Conservation (phyloP, 37 sponge, comb jelly and placozoan genomes). For the Corticium candelabrum region DNA sequence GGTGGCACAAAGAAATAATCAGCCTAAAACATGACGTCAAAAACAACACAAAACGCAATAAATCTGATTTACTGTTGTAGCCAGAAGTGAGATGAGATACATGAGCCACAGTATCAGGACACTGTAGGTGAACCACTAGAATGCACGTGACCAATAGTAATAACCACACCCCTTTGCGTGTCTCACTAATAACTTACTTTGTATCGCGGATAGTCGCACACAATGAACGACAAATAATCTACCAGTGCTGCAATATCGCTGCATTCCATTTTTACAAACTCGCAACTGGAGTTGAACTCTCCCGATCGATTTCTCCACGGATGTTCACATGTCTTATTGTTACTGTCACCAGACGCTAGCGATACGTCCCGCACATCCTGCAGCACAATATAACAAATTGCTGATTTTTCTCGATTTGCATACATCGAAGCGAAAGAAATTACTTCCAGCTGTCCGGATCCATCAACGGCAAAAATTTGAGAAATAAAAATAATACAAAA, state of each 20-base stretch:
- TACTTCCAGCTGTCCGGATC: no score
- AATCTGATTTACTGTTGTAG: conserved; percentile 50
- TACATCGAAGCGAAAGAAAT: no score
- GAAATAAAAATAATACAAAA: no score
- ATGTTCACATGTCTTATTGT: no score
- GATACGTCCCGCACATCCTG: no score
- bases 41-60: background rate
- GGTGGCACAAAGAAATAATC: conserved; percentile 32
- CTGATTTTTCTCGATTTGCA: no score
- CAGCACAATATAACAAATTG: no score
- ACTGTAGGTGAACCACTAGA: conserved; percentile 43
- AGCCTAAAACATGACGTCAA: conserved; percentile 26
- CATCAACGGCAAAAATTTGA: no score
- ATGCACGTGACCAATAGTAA: no score
- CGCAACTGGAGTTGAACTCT: conserved; percentile 37
- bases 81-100: conserved; percentile 61
- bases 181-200: background rate
- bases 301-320: no score
- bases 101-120: conserved; percentile 49
- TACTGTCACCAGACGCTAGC: no score
- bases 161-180: no score
- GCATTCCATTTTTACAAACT: conserved; percentile 35
- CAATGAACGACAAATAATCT: conserved; percentile 45
- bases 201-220: conserved; percentile 22
- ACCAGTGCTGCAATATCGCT: conserved; percentile 20